Evolutionary conservation across 2,888 invertebrate genomes (phyloP), one percentile per base, ranked within the genome.

Genomic region (Drosophila yooni): DNA sequence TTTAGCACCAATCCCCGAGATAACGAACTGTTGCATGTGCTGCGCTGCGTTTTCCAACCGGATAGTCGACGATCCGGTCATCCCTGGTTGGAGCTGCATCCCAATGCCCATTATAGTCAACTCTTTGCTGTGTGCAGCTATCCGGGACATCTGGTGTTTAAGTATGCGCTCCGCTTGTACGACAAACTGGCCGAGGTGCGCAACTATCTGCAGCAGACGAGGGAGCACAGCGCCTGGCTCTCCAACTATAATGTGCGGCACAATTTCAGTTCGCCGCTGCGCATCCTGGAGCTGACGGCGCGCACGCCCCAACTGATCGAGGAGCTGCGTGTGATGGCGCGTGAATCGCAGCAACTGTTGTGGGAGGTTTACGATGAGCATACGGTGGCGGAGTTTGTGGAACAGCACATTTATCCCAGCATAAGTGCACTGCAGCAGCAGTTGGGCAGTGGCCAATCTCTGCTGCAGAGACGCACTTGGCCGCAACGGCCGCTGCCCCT

Each of bases 191-290:
- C 83, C 29, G 94, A 94, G 76, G 82, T 91, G 11, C 83, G 92
- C 91, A 70, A 93, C 91, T 89, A 92, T 80, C 77, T 93, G 61
- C 81, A 84, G 40, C 91, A 92, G 65, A 91, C 92, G 1, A 83
- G 90, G 1, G 91, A 90, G 21, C 90, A 91, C 52, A 93, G 92
- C 81, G 94, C 95, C 36, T 96, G 96, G 96, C 94, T 96, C 94
- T 96, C 96, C 29, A 94, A 95, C 36, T 96, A 96, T 91, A 96
- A 96, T 90, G 93, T 96, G 7, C 93, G 94, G n/a, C 95, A 95
- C 82, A 95, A 95, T 88, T 96, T 95, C 89, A 95, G 95, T 74
- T 95, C 95, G 61, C 95, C 96, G 0, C 91, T 95, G 64, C 94
- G 96, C 54, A 94, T 96, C 1, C 95, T 95, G 52, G 95, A 96